Evolutionary conservation across 64 coral and sea anemone genomes (phyloP), one percentile per base, ranked within the genome.

Genomic region (Catalaphyllia jardinei): DNA sequence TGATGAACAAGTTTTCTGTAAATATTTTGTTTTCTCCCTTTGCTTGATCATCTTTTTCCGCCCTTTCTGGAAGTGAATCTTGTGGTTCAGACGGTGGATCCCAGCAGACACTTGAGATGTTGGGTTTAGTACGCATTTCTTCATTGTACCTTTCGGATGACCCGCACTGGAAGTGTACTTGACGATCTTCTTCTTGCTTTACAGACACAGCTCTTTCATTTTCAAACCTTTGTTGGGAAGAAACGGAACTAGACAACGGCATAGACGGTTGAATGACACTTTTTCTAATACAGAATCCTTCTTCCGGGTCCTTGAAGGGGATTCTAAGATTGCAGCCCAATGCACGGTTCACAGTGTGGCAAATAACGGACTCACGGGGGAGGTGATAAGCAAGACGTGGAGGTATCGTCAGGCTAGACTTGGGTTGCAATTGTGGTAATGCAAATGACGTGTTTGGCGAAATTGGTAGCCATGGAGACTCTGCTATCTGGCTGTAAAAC

Each of bases 301-400:
- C 9, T 25, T 13, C 0, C 9, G 29, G 9, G 12, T 73, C 73
- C 12, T 75, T 18, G 17, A 16, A 35, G 73, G 31, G 17, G 18
- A 22, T 38, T 9, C 33, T 20, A 2, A 50, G 22, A 14, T 79
- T 51, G 76, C 15, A 75, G 31, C 10, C 18, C 8, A 55, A 52
- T 13, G 10, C 28, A 27, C 24, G 13, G 38, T 13, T 19, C 7
- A 59, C 51, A 4, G 46, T 50, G 22, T 14, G 20, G 29, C 76
- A 79, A 15, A 79, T 79, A 55, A 79, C 76, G 22, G 76, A 79
- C 76, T 27, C 49, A 28, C 51, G 76, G 24, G 76, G 76, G 4
- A 57, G 49, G 50, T 28, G 51, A 27, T 28, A 10, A 24, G 10
- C 19, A 14, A 79, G n/a, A 25, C 24, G 20, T 55, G 46, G 46